Evolutionary conservation across 2,888 invertebrate genomes (phyloP).

Genomic region (Trichacis sp.): DNA sequence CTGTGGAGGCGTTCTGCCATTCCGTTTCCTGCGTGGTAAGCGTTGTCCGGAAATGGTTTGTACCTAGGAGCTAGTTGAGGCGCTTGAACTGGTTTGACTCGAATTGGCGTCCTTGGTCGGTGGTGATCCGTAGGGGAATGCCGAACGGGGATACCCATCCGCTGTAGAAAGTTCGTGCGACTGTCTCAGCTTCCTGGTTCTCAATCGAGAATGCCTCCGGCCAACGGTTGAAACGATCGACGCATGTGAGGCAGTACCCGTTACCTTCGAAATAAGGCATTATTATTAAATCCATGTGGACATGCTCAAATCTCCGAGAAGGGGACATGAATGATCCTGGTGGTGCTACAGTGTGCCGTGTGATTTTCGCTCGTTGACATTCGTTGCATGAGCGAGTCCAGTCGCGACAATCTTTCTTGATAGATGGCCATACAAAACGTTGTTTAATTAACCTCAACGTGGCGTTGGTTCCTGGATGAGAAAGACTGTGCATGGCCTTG

Average conservation of each 20-base stretch:
- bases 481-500: slow-evolving; percentile 44
- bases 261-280: slow-evolving; percentile 16
- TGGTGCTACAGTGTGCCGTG: too few relatives aligned
- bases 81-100: too few relatives aligned
- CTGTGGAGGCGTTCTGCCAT: slow-evolving; percentile 35
- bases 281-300: slow-evolving; percentile 59
- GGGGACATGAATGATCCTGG: too few relatives aligned
- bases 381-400: slow-evolving; percentile 55
- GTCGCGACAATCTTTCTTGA: slow-evolving; percentile 53
- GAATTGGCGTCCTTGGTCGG: too few relatives aligned
- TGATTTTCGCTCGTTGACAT: slow-evolving; percentile 61
- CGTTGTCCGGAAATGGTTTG: too few relatives aligned
- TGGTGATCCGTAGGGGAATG: slow-evolving; percentile 39
- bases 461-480: slow-evolving; percentile 47
- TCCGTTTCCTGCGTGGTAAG: too few relatives aligned
- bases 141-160: too few relatives aligned
- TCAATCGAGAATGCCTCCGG: slow-evolving; percentile 34
- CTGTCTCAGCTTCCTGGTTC: too few relatives aligned
- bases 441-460: slow-evolving; percentile 51
- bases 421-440: slow-evolving; percentile 62
- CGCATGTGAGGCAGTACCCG: slow-evolving; percentile 58
- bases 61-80: too few relatives aligned
- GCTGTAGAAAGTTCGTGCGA: too few relatives aligned
- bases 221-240: slow-evolving; percentile 51
- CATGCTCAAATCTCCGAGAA: slow-evolving; percentile 47